Conservation (phyloP, 2,888 invertebrate species). For the Stenodera caucasica region DNA sequence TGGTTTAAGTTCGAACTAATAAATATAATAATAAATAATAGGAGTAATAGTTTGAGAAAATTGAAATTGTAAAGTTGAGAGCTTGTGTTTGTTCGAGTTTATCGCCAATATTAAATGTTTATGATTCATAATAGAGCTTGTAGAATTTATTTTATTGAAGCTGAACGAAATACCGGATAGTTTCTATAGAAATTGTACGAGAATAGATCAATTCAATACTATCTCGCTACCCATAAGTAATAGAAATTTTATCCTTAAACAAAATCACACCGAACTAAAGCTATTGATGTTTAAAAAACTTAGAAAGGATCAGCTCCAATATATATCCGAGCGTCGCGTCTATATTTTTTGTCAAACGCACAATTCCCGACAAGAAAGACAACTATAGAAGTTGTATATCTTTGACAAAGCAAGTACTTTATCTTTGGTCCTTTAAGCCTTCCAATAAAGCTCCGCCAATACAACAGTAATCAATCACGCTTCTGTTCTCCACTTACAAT, state of each 20-base stretch:
- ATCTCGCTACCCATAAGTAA: neutral
- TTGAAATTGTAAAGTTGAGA: too few species aligned
- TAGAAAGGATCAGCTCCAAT: slow-evolving; percentile 1
- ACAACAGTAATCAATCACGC: neutral
- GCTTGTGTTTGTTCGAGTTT: too few species aligned
- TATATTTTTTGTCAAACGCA: neutral
- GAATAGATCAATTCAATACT: neutral
- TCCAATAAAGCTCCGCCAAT: neutral
- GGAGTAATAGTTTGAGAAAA: too few species aligned
- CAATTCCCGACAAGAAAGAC: neutral
- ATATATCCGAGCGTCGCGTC: neutral
- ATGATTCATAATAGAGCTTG: neutral
- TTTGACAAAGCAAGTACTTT: neutral
- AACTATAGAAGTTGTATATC: slow-evolving; percentile 1
- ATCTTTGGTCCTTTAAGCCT: neutral
- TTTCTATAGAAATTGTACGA: neutral
- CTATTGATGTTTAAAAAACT: neutral
- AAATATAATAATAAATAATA: too few species aligned
- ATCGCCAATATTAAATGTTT: neutral
- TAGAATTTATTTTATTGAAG: too few species aligned
- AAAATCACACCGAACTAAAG: neutral
- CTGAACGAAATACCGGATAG: neutral
- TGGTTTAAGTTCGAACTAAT: too few species aligned
- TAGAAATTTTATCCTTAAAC: neutral
- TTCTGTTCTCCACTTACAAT: neutral